Base-by-base conservation (phyloP, 2,888 invertebrate species). In the Pilophorus perplexus region DNA sequence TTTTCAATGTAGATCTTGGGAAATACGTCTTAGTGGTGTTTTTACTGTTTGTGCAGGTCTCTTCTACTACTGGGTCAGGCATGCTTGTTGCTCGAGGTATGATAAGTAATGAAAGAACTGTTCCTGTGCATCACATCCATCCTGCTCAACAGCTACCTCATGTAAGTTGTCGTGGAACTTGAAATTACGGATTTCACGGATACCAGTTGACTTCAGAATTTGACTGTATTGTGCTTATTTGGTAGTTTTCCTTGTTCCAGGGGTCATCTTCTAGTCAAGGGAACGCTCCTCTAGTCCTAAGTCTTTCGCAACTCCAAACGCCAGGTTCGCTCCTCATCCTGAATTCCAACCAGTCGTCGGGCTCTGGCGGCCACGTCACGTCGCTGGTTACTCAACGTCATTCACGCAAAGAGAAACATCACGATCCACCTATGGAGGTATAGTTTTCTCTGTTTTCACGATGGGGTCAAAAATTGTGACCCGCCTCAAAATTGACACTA, bases 281-380 rank as follows among this genome's bases (percentile, higher is more conserved):
- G 28, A 68, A 67, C 23, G 27, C 65, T 69, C 85, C 85, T 12
- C 78, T 89, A 74, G 87, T 93, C 70, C 81, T 93, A 73, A 91
- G 90, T 74, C 81, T 93, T 71, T 89, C 90, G 69, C 91, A 87
- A 77, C 87, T 92, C 60, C 91, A 90, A 80, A 89, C 89, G 40
- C 87, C 88, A 38, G 88, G 89, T 68, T 88, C 90, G 72, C 83
- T 91, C 57, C 81, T 92, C 60, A 91, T 91, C 74, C 81, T 91
- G 33, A 91, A 90, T 76, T 88, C 87, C 73, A 69, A 69, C 44
- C 69, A 69, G 25, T 67, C 69, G 12, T 55, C 37, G 4, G 52
- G 16, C 5, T 57, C 55, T 4, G 44, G 67, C 5, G 62, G 60
- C 4, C 69, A 67, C 23, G 44, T 67, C 27, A 44, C 69, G 1